Evolutionary conservation across 1,140 invertebrate genomes (phyloP).

Genomic region (Aphelinus atriplicis): DNA sequence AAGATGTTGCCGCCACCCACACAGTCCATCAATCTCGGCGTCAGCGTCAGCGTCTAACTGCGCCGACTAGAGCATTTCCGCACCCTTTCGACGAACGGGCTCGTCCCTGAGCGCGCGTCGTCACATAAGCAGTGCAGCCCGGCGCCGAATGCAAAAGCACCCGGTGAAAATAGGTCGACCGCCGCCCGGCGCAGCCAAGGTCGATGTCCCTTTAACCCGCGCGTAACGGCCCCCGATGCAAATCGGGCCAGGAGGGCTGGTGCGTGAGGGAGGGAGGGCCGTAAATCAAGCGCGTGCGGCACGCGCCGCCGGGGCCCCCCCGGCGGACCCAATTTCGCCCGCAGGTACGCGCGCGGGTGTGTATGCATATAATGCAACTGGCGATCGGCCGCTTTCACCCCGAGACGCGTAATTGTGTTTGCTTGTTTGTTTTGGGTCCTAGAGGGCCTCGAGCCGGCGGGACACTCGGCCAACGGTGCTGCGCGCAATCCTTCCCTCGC

Average conservation of each 20-base stretch:
- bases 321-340: conserved; percentile 22
- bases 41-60: no score
- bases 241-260: conserved; percentile 10
- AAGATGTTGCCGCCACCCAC: no score
- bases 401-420: conserved; percentile 18
- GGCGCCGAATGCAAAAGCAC: no score
- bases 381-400: no score
- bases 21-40: no score
- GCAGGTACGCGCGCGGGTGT: not conserved
- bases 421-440: conserved; percentile 11
- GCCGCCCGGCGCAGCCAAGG: not conserved
- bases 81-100: no score
- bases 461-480: not conserved
- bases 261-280: conserved; percentile 26
- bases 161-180: conserved; percentile 24
- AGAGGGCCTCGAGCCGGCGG: not conserved
- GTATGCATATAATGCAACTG: no score
- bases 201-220: not conserved
- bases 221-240: conserved; percentile 23
- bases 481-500: not conserved
- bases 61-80: no score
- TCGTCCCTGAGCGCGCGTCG: no score
- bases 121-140: no score
- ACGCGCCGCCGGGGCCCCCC: conserved; percentile 44
- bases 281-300: conserved; percentile 57